Evolutionary conservation across 2,888 invertebrate species (phyloP).

Genomic region (Cataglyphis albicans): DNA sequence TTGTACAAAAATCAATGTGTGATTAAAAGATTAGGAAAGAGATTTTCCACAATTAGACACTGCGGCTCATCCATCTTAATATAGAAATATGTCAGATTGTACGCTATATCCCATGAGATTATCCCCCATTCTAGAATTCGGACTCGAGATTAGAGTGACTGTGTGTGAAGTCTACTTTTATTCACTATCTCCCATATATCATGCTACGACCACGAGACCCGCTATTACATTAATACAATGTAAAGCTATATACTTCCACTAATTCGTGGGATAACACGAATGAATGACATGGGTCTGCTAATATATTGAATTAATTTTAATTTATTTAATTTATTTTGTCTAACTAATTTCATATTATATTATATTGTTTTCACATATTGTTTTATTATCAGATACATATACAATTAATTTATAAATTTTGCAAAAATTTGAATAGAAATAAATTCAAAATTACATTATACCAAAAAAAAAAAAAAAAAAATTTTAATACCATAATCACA

Average conservation of each 20-base stretch:
- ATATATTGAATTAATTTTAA: slow-evolving; percentile 25
- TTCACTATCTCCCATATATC: slow-evolving; percentile 36
- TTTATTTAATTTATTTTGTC: background rate
- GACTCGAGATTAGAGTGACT: slow-evolving; percentile 17
- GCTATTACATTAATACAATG: slow-evolving; percentile 27
- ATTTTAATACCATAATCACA: background rate
- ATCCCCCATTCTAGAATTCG: slow-evolving; percentile 28
- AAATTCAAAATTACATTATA: background rate
- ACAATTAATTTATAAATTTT: background rate
- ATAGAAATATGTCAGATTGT: slow-evolving; percentile 30
- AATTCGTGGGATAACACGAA: slow-evolving; percentile 3
- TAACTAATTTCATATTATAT: background rate
- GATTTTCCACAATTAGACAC: slow-evolving; percentile 15
- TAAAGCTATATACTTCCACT: background rate
- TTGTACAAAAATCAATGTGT: background rate
- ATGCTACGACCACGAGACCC: background rate
- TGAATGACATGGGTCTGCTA: background rate
- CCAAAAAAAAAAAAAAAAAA: background rate
- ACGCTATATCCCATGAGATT: slow-evolving; percentile 33
- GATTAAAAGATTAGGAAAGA: background rate
- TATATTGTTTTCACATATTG: background rate
- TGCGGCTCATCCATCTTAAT: slow-evolving; percentile 23
- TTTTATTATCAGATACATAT: background rate
- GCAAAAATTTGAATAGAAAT: background rate
- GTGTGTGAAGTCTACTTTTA: slow-evolving; percentile 43